Evolutionary conservation across 2,113 vertebrate genomes (phyloP).

Genomic region (Laticauda laticaudata): DNA sequence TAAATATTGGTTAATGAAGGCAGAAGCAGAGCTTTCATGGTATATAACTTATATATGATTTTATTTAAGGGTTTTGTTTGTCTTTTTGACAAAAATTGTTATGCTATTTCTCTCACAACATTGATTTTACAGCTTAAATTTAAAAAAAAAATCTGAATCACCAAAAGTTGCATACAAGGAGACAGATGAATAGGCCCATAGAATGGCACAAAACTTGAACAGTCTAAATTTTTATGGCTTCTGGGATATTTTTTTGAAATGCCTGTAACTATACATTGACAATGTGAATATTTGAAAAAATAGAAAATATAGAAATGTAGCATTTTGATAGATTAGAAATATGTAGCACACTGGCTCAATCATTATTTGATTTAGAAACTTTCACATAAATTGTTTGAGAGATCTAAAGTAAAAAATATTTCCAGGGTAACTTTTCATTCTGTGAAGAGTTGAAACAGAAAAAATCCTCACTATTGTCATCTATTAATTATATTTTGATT

Average conservation of each 20-base stretch:
- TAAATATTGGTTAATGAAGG: neutral
- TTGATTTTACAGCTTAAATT: neutral
- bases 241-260: neutral
- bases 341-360: neutral
- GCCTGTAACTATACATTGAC: neutral
- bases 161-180: neutral
- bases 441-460: neutral
- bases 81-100: neutral
- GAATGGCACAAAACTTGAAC: neutral
- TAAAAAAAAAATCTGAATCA: neutral
- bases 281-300: neutral
- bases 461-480: neutral
- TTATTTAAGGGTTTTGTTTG: neutral
- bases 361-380: neutral
- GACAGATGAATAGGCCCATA: neutral
- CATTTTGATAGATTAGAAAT: neutral
- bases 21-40: neutral
- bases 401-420: neutral
- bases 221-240: neutral
- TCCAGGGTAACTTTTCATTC: neutral
- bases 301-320: neutral
- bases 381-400: neutral
- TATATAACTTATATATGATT: neutral
- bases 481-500: neutral
- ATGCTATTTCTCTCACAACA: neutral